These are phyloP conservation scores for Melieria crassipennis DNA, from an alignment of 2,888 invertebrate genomes.

Conservation along the genomic window DNA sequence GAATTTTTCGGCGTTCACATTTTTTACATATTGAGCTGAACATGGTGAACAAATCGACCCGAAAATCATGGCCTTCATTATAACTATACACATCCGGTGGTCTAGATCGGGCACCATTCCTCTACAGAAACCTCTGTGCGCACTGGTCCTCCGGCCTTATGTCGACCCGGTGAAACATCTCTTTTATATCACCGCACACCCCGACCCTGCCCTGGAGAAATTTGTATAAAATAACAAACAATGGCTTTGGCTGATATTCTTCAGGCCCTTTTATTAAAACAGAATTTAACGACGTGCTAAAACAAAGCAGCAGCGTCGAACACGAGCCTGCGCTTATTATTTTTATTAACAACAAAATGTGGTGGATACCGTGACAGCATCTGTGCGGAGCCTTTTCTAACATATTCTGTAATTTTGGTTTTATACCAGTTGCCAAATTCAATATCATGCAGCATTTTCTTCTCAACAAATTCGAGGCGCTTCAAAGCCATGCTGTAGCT, in stretches of 20 bases:
- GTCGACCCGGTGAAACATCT: conserved; percentile 15
- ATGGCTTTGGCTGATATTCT: conserved; percentile 15
- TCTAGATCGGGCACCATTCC: conserved; percentile 21
- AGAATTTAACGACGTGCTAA: conserved; percentile 33
- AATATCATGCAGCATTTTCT: conserved; percentile 8
- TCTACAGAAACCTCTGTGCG: conserved; percentile 29
- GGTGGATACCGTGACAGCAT: neutral
- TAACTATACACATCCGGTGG: conserved; percentile 28
- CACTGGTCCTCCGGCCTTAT: conserved; percentile 17
- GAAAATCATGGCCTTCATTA: conserved; percentile 38
- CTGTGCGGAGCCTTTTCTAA: neutral
- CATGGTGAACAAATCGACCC: conserved; percentile 38
- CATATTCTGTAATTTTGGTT: neutral
- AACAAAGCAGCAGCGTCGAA: conserved; percentile 11
- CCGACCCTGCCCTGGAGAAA: conserved; percentile 29
- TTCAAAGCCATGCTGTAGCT: conserved; percentile 29
- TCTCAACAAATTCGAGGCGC: conserved; percentile 26
- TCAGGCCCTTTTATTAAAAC: conserved; percentile 23
- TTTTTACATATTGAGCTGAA: conserved; percentile 36
- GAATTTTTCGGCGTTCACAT: conserved; percentile 36
- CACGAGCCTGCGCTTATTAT: neutral
- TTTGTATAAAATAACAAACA: conserved; percentile 25
- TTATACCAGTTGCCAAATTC: neutral
- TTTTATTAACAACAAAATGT: conserved; percentile 1
- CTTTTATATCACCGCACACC: conserved; percentile 23